These are phyloP conservation scores for Ischnus inquisitorius DNA, from an alignment of 2,888 invertebrate genomes.

Conservation along the genomic window DNA sequence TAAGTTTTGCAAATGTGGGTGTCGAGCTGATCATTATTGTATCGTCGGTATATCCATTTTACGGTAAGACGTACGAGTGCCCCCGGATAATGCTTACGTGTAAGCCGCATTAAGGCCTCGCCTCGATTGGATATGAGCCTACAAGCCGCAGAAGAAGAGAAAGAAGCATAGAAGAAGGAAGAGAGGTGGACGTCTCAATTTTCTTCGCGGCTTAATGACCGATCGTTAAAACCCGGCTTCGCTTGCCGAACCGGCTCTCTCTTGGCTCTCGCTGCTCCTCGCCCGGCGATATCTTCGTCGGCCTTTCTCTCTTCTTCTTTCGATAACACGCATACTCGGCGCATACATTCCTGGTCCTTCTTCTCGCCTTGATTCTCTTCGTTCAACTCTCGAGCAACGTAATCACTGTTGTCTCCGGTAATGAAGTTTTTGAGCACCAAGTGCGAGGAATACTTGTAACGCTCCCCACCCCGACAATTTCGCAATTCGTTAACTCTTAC, in stretches of 20 bases:
- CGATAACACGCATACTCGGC: conserved; percentile 17
- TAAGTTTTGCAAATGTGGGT: conserved; percentile 52
- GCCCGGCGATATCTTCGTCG: conserved; percentile 48
- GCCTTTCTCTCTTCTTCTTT: conserved; percentile 49
- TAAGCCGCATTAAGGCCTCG: conserved; percentile 77
- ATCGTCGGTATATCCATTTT: conserved; percentile 49
- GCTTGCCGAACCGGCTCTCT: conserved; percentile 80
- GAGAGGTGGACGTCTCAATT: conserved; percentile 83
- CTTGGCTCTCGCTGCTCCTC: conserved; percentile 41
- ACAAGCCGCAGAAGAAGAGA: conserved; percentile 15
- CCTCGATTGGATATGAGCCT: conserved; percentile 79
- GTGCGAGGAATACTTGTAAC: conserved; percentile 51
- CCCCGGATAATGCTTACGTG: conserved; percentile 76
- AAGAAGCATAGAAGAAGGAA: conserved; percentile 45
- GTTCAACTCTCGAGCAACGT: conserved; percentile 51
- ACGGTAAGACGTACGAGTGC: conserved; percentile 57
- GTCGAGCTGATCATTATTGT: conserved; percentile 57
- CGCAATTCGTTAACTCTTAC: no score
- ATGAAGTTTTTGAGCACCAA: conserved; percentile 74
- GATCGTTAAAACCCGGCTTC: conserved; percentile 82
- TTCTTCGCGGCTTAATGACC: conserved; percentile 83
- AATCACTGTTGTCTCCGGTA: conserved; percentile 74
- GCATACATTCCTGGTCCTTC: conserved; percentile 28
- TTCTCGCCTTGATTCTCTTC: conserved; percentile 42
- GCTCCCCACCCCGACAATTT: background rate